Evolutionary conservation across 2,888 invertebrate genomes (phyloP).

Genomic region (Arrhopalites spinosus): DNA sequence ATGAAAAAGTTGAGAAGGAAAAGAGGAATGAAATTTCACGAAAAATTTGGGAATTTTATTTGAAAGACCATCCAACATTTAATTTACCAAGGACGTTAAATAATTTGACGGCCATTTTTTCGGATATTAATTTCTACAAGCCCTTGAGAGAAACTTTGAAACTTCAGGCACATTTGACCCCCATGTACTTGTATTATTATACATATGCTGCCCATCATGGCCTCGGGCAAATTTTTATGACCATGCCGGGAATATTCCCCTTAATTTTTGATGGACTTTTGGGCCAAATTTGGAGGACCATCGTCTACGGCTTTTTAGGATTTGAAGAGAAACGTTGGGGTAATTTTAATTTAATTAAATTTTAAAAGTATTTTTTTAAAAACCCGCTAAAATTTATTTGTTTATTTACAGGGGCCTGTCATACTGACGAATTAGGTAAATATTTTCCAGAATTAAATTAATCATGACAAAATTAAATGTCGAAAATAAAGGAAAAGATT

Average conservation of each 20-base stretch:
- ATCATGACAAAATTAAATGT: neutral
- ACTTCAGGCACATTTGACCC: constrained; percentile 39
- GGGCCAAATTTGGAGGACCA: constrained; percentile 24
- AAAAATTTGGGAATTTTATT: constrained; percentile 18
- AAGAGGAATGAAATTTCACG: constrained; percentile 20
- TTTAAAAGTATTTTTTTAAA: neutral
- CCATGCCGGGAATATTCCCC: constrained; percentile 22
- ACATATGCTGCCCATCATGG: constrained; percentile 39
- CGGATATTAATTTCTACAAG: constrained; percentile 41
- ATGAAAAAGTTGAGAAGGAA: constrained; percentile 31
- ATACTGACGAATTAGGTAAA: no score
- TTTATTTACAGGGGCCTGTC: no score
- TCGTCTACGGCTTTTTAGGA: constrained; percentile 29
- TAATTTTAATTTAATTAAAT: neutral
- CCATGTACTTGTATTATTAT: constrained; percentile 43
- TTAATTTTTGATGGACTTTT: constrained; percentile 27
- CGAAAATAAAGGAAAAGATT: no score
- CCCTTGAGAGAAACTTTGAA: constrained; percentile 36
- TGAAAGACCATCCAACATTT: constrained; percentile 34
- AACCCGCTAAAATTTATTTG: no score
- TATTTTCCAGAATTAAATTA: neutral
- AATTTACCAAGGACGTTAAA: constrained; percentile 21
- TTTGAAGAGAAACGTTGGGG: constrained; percentile 7
- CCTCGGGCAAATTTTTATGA: constrained; percentile 37
- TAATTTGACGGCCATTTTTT: constrained; percentile 40